Evolutionary conservation across 2,113 vertebrate genomes (phyloP).

Genomic region (Parus major): DNA sequence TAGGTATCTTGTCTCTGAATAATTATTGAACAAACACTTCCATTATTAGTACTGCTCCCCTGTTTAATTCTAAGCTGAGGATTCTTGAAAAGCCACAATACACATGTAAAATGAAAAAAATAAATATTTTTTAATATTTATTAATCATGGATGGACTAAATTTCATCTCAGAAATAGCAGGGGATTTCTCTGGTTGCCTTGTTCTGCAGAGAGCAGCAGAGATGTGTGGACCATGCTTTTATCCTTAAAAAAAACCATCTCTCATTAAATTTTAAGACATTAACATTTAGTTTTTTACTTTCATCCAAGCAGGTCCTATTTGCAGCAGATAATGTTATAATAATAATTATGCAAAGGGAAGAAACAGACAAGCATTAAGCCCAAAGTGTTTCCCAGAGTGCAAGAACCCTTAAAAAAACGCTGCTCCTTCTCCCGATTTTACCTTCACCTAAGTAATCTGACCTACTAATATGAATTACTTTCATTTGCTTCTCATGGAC

Average conservation of each 20-base stretch:
- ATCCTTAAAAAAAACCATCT: not conserved
- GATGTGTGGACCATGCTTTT: no score
- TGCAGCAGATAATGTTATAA: not conserved
- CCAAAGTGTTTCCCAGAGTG: not conserved
- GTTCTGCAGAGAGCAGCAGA: not conserved
- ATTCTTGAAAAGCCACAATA: not conserved
- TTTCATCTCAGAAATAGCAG: not conserved
- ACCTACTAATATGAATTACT: not conserved
- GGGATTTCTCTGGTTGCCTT: not conserved
- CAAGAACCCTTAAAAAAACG: not conserved
- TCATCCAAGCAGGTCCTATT: not conserved
- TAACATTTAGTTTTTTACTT: not conserved
- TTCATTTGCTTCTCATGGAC: not conserved
- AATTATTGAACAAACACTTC: not conserved
- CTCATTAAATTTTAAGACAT: not conserved
- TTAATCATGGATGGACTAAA: not conserved
- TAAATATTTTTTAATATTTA: not conserved
- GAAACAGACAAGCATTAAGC: not conserved
- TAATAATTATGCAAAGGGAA: not conserved
- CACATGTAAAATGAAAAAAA: fast-evolving
- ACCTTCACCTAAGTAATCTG: not conserved
- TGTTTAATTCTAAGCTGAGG: not conserved
- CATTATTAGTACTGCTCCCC: not conserved
- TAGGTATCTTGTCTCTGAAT: not conserved
- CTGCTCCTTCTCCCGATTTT: not conserved